Percentiles rank a stretch among this genome's conserved stretches.
Evolutionary conservation across 2,797 vertebrate genomes (phyloP).

Genomic region (Sorex maritimensis): DNA sequence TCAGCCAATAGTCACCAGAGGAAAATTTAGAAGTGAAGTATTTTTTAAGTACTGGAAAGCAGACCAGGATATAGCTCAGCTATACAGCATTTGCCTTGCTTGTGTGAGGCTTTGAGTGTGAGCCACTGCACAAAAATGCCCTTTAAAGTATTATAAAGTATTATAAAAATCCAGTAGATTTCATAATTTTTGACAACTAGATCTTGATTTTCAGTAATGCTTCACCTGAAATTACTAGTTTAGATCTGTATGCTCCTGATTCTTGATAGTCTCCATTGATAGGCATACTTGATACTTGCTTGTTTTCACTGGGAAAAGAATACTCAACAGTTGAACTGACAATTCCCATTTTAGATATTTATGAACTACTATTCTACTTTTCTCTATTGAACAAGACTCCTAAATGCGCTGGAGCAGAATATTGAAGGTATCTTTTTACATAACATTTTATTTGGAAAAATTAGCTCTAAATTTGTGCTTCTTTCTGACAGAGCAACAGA

Average conservation of each 20-base stretch:
- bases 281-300: not conserved
- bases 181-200: too few relatives aligned
- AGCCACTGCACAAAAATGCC: too few relatives aligned
- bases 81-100: too few relatives aligned
- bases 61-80: not conserved
- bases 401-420: not conserved
- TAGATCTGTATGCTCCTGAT: not conserved
- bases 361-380: not conserved
- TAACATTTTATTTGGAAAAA: not conserved
- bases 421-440: not conserved
- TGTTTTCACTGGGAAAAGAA: conserved; percentile 42
- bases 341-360: not conserved
- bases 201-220: not conserved
- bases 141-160: too few relatives aligned
- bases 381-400: not conserved
- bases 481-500: too few relatives aligned
- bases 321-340: not conserved
- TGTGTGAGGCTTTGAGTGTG: too few relatives aligned
- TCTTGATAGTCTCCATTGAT: not conserved
- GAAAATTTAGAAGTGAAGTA: not conserved
- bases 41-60: not conserved
- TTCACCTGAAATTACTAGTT: not conserved
- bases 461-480: too few relatives aligned
- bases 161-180: too few relatives aligned
- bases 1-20: not conserved